phyloP scores from a whole-genome alignment of 2,888 invertebrate species.

The Agonopterix alstromeriana region DNA sequence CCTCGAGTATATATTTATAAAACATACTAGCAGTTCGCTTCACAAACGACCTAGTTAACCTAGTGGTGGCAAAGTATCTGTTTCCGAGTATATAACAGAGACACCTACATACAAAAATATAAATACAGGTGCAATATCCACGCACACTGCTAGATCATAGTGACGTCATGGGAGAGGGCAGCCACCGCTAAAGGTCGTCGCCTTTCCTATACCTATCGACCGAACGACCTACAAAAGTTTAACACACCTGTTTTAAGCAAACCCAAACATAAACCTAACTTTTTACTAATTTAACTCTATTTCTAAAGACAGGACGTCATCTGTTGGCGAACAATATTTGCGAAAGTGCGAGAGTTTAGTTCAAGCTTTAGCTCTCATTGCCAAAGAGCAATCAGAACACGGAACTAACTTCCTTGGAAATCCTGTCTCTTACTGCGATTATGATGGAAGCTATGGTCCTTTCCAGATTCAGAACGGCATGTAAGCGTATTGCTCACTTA shows the following conservation, averaged over 20 bases:
- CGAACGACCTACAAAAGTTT: slow-evolving; percentile 2
- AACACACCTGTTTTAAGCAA: not conserved
- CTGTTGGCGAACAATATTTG: slow-evolving; percentile 76
- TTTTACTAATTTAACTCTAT: not conserved
- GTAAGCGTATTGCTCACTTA: slow-evolving; percentile 51
- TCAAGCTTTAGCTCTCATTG: slow-evolving; percentile 68
- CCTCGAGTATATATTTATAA: too few species aligned
- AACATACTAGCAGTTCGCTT: too few species aligned
- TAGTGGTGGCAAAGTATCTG: slow-evolving; percentile 14
- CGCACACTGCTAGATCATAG: slow-evolving; percentile 9
- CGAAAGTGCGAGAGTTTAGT: slow-evolving; percentile 81
- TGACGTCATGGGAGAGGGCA: slow-evolving; percentile 37
- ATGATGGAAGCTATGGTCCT: slow-evolving; percentile 80
- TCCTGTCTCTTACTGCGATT: slow-evolving; percentile 76
- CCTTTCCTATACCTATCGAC: slow-evolving; percentile 14
- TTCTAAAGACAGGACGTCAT: slow-evolving; percentile 50
- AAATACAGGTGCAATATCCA: not conserved
- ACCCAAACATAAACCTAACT: not conserved
- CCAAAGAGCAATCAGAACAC: slow-evolving; percentile 73
- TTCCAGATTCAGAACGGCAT: slow-evolving; percentile 70
- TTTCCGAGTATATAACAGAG: not conserved
- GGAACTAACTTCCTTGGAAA: slow-evolving; percentile 76
- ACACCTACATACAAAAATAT: not conserved
- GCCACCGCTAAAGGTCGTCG: slow-evolving; percentile 23
- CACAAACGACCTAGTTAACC: slow-evolving; percentile 15